Evolutionary conservation across 2,797 vertebrate species (phyloP), one percentile per base, ranked within the genome.

Genomic region (Brotula barbata): DNA sequence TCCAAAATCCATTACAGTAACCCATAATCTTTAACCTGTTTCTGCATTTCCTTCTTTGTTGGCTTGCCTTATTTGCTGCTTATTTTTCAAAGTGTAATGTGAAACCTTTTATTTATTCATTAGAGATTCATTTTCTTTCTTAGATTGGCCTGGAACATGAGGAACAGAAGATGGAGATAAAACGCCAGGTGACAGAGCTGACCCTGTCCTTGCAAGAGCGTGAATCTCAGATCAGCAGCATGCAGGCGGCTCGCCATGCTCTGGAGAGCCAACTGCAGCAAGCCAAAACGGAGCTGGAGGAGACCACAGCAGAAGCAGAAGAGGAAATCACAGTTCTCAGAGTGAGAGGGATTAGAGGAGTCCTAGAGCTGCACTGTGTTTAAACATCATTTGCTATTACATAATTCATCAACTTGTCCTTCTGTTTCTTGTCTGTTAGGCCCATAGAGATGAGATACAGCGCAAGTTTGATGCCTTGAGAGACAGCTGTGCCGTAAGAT

Each of bases 401-500:
- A 15, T 68, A 40, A 75, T 15, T 21, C 39, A 67, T 36, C 81
- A 40, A 47, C 52, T 15, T 70, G 17, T 73, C 62, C 49, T 28
- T 51, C 43, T 73, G 43, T 79, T 37, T 71, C 4, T 72, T 46
- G 56, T 89, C 90, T 88, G 75, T 80, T 64, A 99, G 97, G 96
- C 97, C 66, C 95, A 97, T 89, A 93, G 96, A 91, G 95, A 98
- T 81, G 96, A 97, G 85, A 97, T 98, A 90, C 96, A 98, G 89
- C 93, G 93, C 85, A 98, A 98, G 90, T 98, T 97, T 90, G 96
- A 98, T 84, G 94, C 95, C 85, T 92, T 98, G 87, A 93, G 96
- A 90, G 96, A 96, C 91, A 97, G 96, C 91, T 98, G 96, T 86
- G 95, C 96, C 78, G 96, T 98, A 92, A 93, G 88, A 20, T 14